Conservation (phyloP, 2,113 vertebrate genomes). For the Cichladusa arquata region DNA sequence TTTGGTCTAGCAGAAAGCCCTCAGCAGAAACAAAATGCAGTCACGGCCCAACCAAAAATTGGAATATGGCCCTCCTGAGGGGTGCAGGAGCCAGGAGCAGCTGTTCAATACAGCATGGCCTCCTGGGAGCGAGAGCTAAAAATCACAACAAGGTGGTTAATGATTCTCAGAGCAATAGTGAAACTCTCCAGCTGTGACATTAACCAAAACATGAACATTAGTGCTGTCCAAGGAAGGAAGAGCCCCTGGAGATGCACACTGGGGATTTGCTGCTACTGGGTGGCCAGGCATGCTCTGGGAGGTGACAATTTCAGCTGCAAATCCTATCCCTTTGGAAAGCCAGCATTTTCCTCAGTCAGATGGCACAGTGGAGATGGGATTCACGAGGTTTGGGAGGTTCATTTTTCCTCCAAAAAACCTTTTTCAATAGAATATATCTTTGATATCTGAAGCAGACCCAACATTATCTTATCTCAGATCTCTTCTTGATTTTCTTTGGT, state of each 20-base stretch:
- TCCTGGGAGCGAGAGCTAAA: slow-evolving; percentile 47
- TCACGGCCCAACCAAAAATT: slow-evolving; percentile 45
- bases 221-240: slow-evolving; percentile 54
- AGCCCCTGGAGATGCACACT: slow-evolving; percentile 45
- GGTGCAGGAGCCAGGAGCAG: slow-evolving; percentile 61
- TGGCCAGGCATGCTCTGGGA: slow-evolving; percentile 23
- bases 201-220: slow-evolving; percentile 57
- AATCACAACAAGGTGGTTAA: slow-evolving; percentile 66
- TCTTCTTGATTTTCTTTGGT: not conserved
- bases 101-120: slow-evolving; percentile 50
- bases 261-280: not conserved
- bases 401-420: not conserved
- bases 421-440: not conserved
- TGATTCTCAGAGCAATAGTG: slow-evolving; percentile 58
- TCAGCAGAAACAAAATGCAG: slow-evolving; percentile 39
- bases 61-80: slow-evolving; percentile 57
- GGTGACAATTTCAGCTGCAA: not conserved
- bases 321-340: not conserved
- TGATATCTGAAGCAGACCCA: not conserved
- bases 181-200: slow-evolving; percentile 67
- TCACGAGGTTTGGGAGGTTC: not conserved
- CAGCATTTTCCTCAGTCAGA: not conserved
- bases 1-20: slow-evolving; percentile 58
- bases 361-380: not conserved
- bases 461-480: slow-evolving; percentile 5